Base-by-base conservation (phyloP, 1,140 invertebrate species). In the Bombus pascuorum region DNA sequence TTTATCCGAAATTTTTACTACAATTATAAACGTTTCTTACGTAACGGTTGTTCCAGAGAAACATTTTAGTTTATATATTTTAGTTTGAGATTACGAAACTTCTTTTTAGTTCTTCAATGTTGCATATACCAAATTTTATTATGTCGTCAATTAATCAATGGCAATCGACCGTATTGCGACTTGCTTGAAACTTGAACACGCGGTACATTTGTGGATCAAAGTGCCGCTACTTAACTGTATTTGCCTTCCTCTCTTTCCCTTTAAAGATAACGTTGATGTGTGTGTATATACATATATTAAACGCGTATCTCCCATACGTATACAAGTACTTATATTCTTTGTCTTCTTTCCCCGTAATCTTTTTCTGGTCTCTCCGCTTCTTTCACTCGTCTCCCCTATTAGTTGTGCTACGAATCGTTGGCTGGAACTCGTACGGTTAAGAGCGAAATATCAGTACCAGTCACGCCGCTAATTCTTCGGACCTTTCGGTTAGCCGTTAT, bases 201-300 rank as follows among this genome's bases (percentile, higher is more conserved):
- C 72, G 75, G 37, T 47, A 12, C 32, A 53, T 62, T 84, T 80
- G 66, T 62, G 68, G 76, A 72, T 85, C 76, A 72, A 80, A 80
- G 83, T 85, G 66, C 83, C 76, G 83, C 83, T 85, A 85, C 18
- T 15, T 84, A 84, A 84, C 83, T 84, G 83, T 84, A 84, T 72
- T 34, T n/a, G 18, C 53, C 76, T 47, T 84, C 68, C 83, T 72
- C 25, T 71, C 66, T 53, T 80, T 77, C 42, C n/a, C 42, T 22
- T 9, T 12, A 47, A 25, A 79, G 68, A 72, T 72, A 84, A 80
- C 39, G 42, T 28, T 47, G 18, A 6, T 6, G 1, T 12, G 15
- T 37, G 6, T 15, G 15, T 22, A 0, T 59, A 10, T 53, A 37
- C 15, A 4, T 42, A 22, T 34, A 70, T 68, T 34, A 57, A 57